Evolutionary conservation across 92 coral and sea anemone species (phyloP).

Genomic region (Phenganax subtilis): DNA sequence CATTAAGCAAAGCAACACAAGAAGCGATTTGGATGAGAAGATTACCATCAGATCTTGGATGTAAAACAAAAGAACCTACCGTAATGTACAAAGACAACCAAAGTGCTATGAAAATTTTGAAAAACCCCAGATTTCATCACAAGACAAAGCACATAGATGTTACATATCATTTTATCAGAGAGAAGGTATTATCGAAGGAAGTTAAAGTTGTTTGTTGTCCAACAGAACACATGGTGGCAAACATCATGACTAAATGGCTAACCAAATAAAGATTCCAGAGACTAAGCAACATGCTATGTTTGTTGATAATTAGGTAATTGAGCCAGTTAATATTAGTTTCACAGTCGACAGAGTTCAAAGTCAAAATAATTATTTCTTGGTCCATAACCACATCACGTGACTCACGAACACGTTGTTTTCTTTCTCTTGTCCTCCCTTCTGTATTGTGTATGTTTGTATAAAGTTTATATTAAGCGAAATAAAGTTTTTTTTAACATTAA

Average conservation of each 20-base stretch:
- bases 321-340: too few relatives aligned
- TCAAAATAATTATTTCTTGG: too few relatives aligned
- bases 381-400: too few relatives aligned
- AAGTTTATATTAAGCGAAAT: too few relatives aligned
- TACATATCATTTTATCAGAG: constrained; percentile 52
- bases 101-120: constrained; percentile 45
- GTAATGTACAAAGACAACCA: constrained; percentile 56
- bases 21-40: constrained; percentile 42
- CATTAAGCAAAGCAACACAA: constrained; percentile 44
- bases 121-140: constrained; percentile 40
- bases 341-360: too few relatives aligned
- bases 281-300: too few relatives aligned
- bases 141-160: constrained; percentile 62
- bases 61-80: constrained; percentile 11
- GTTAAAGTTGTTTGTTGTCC: constrained; percentile 50
- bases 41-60: constrained; percentile 35
- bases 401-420: too few relatives aligned
- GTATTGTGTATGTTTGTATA: too few relatives aligned
- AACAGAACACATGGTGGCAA: constrained; percentile 53
- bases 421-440: too few relatives aligned
- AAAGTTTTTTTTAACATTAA: too few relatives aligned
- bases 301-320: background rate
- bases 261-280: constrained; percentile 5
- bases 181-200: constrained; percentile 41
- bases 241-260: constrained; percentile 51